Conservation (phyloP, 2,888 invertebrate species). For the Hirudinaria manillensis region DNA sequence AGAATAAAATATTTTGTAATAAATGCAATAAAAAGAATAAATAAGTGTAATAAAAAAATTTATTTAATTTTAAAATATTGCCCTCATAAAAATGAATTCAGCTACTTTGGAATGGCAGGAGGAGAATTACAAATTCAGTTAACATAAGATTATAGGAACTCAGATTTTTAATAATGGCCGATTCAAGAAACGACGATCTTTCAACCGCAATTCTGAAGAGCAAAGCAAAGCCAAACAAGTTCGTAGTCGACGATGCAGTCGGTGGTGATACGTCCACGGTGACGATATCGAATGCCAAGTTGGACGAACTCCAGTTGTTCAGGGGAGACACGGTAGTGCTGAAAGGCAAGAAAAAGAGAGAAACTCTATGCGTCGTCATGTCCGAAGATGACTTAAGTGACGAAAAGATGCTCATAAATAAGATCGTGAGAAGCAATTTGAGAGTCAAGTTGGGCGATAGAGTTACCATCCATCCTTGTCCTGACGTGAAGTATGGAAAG, state of each 20-base stretch:
- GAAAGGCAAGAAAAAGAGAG: constrained; percentile 92
- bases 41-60: too few relatives aligned
- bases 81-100: too few relatives aligned
- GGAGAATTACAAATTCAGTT: too few relatives aligned
- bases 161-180: too few relatives aligned
- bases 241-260: constrained; percentile 93
- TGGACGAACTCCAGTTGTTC: constrained; percentile 95
- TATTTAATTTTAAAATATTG: too few relatives aligned
- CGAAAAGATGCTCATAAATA: constrained; percentile 79
- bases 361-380: constrained; percentile 94
- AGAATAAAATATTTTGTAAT: too few relatives aligned
- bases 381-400: constrained; percentile 91
- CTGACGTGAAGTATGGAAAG: constrained; percentile 93
- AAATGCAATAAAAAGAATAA: too few relatives aligned
- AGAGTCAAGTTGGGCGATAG: constrained; percentile 90
- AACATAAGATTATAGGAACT: too few relatives aligned
- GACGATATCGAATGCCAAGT: constrained; percentile 64
- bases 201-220: constrained; percentile 95
- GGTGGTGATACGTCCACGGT: constrained; percentile 95
- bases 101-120: too few relatives aligned
- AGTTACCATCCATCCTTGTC: constrained; percentile 60
- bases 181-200: constrained; percentile 49
- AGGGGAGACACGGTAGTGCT: constrained; percentile 93
- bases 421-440: constrained; percentile 85
- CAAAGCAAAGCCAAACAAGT: constrained; percentile 94